Evolutionary conservation across 2,888 invertebrate genomes (phyloP), one percentile per base, ranked within the genome.

Genomic region (Rhagium mordax): DNA sequence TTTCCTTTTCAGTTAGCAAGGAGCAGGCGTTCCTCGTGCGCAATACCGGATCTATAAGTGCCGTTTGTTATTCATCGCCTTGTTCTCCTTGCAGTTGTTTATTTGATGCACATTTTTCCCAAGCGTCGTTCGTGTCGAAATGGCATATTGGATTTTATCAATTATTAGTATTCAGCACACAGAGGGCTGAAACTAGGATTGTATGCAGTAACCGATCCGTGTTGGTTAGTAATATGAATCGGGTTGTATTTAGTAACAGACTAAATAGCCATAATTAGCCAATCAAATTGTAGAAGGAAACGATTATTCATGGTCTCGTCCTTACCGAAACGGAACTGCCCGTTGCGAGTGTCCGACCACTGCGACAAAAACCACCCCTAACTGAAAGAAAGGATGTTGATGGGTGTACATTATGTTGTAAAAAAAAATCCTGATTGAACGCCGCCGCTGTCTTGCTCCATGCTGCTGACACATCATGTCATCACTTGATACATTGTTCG

Each of bases 401-500:
- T 51, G 51, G 51, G 18, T 20, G 51, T 51, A 20, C 51, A 51
- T 51, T 51, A 51, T 20, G 20, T 51, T 7, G 41, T 18, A 20
- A 33, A 60, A 60, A 60, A 29, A 41, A n/a, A 41, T 41, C 59
- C 59, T 16, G 33, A 29, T 29, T 16, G 33, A 60, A 41, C 57
- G 27, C 4, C 62, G 24, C 65, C 53, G 24, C 18, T 24, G n/a
- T 16, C 33, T 27, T 16, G 13, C 65, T 53, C 29, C 13, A 8
- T 10, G 70, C 27, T 65, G 72, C 72, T 71, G 67, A 71, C 67
- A 61, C 68, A 51, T 21, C 29, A 49, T 68, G 71, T 67, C 57
- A 60, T 71, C 71, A 51, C 53, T 67, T 66, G 67, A 68, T 68
- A 62, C 62, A 72, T 72, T 68, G 72, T 72, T 57, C 68, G 68